Conservation (phyloP, 2,888 invertebrate genomes). For the Agriopis aurantiaria region DNA sequence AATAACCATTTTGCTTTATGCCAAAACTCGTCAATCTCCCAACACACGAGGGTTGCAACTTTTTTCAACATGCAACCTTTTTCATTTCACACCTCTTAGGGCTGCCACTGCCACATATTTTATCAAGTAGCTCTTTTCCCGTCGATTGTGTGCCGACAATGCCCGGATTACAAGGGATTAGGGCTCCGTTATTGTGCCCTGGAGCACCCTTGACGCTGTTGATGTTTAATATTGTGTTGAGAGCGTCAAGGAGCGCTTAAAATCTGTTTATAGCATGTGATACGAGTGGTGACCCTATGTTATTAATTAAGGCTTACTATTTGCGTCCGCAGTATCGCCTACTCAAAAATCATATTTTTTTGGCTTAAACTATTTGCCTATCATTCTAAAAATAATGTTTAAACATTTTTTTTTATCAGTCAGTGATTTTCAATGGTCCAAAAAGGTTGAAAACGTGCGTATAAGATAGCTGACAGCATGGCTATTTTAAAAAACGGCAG, state of each 20-base stretch:
- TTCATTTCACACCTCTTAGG: constrained; percentile 11
- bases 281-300: constrained; percentile 1
- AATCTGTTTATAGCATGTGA: neutral
- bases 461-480: too few species aligned
- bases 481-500: too few species aligned
- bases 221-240: constrained; percentile 17
- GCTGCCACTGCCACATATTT: constrained; percentile 4
- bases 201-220: constrained; percentile 34
- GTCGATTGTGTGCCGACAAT: constrained; percentile 46
- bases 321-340: too few species aligned
- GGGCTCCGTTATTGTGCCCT: constrained; percentile 38
- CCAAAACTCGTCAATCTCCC: too few species aligned
- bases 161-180: constrained; percentile 42
- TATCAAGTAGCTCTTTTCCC: constrained; percentile 45
- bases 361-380: too few species aligned
- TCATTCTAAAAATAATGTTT: too few species aligned
- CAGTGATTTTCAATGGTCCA: too few species aligned
- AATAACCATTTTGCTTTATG: too few species aligned
- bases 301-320: constrained; percentile 7
- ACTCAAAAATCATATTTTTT: too few species aligned
- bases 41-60: neutral
- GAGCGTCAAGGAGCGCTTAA: constrained; percentile 21
- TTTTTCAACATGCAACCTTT: neutral
- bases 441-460: too few species aligned
- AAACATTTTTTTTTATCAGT: too few species aligned